Base-by-base conservation (phyloP, 2,113 vertebrate species). In the Mastomys coucha region DNA sequence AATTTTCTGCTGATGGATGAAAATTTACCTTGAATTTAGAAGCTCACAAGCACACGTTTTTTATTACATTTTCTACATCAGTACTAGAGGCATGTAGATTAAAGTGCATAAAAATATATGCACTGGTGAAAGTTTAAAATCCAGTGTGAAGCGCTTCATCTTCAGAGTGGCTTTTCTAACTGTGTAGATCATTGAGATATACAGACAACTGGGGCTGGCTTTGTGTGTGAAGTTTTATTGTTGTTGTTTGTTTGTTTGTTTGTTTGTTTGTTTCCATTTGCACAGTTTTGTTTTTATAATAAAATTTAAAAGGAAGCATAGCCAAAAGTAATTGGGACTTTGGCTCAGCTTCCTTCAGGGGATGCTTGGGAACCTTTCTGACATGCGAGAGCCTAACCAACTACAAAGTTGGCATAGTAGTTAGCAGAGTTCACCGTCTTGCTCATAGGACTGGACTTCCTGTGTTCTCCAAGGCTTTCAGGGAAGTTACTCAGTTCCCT, bases 1-100 rank as follows among this genome's bases (percentile, higher is more conserved):
- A 45, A 11, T 84, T 95, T 82, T 81, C 69, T 73, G 17, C 78
- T 93, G n/a, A 7, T 49, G 8, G 6, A 11, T 58, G 76, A 80
- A 31, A 94, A 88, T 77, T 73, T 75, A 26, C 28, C 11, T 58
- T 39, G 95, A 92, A 86, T 53, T 89, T 75, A 91, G 63, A 20
- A 76, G 26, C 12, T 72, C 36, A 89, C n/a, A 51, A 67, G 42
- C 14, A 24, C 11, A 78, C 7, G 8, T 58, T 49, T 76, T 76
- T 94, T 45, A 58, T 51, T 17, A 77, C 51, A 31, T n/a, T 84
- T 91, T 89, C 36, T 63, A 22, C 13, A 31, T 36, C 73, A 78
- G 53, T 87, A 77, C 28, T 89, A 9, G 17, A 19, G 65, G 5
- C 19, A 53, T 45, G 39, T 65, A 84, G 24, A 31, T 84, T 63